Evolutionary conservation across 2,113 vertebrate genomes (phyloP).

Genomic region (Arvicanthis niloticus): DNA sequence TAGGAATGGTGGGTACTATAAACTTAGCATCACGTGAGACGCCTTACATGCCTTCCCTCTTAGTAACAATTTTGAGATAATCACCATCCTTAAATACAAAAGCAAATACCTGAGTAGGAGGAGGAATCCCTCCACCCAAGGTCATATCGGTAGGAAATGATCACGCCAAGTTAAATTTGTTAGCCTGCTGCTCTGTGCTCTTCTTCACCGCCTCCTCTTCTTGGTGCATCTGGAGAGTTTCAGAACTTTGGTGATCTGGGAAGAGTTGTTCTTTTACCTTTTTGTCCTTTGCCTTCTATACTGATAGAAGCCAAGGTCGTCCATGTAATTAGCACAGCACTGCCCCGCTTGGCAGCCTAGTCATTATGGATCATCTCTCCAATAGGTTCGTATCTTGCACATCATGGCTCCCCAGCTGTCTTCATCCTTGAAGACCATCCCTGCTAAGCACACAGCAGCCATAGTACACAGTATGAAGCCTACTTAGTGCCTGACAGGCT

Average conservation of each 20-base stretch:
- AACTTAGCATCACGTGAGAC: not conserved
- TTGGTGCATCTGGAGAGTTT: not conserved
- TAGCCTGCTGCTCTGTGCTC: not conserved
- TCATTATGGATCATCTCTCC: not conserved
- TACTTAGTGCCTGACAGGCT: not conserved
- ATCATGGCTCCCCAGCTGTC: not conserved
- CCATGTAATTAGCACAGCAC: not conserved
- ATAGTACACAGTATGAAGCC: not conserved
- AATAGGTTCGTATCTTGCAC: not conserved
- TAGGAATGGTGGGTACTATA: not conserved
- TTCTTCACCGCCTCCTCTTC: not conserved
- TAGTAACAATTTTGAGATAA: not conserved
- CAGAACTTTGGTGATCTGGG: not conserved
- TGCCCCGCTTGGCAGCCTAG: not conserved
- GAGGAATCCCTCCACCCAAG: not conserved
- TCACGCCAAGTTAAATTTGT: not conserved
- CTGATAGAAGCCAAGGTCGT: not conserved
- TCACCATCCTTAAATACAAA: not conserved
- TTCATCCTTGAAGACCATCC: slow-evolving; percentile 20
- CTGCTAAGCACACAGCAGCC: not conserved
- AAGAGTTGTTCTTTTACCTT: not conserved
- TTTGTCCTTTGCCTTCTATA: not conserved
- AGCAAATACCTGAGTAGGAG: not conserved
- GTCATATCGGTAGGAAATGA: not conserved
- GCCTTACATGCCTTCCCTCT: not conserved